phyloP scores from a whole-genome alignment of 1,140 invertebrate species.

The Drosophila kanapiae region DNA sequence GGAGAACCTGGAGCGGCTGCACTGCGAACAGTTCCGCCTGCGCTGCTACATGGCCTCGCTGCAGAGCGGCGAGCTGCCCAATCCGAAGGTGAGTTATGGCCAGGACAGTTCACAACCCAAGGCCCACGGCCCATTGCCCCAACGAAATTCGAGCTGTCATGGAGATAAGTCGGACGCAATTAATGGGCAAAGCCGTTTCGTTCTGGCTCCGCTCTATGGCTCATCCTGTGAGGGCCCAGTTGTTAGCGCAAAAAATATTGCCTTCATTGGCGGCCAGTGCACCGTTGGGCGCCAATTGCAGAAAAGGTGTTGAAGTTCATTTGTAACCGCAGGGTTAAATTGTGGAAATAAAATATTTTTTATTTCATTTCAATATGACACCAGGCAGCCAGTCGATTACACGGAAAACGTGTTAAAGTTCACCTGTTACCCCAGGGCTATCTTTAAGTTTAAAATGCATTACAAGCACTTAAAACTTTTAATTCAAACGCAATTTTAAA shows the following conservation, averaged over 20 bases:
- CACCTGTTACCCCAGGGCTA: background rate
- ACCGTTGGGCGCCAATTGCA: background rate
- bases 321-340: slow-evolving; percentile 10
- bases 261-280: slow-evolving; percentile 16
- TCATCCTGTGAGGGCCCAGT: slow-evolving; percentile 15
- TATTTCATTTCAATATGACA: slow-evolving; percentile 5
- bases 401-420: slow-evolving; percentile 1
- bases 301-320: slow-evolving; percentile 5
- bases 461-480: background rate
- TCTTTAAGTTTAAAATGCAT: background rate
- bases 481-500: background rate
- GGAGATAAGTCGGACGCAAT: slow-evolving; percentile 46
- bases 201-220: slow-evolving; percentile 14
- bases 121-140: background rate
- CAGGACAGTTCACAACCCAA: background rate
- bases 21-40: slow-evolving; percentile 98
- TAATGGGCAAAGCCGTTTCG: slow-evolving; percentile 23
- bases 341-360: background rate
- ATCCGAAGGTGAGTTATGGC: slow-evolving; percentile 94
- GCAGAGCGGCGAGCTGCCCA: slow-evolving; percentile 97
- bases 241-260: slow-evolving; percentile 35
- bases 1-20: slow-evolving; percentile 97
- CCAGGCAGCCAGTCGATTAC: background rate
- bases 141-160: slow-evolving; percentile 26
- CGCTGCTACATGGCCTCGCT: slow-evolving; percentile 98